Base-by-base conservation (phyloP, 2,113 vertebrate genomes). In the Ammodytes marinus region DNA sequence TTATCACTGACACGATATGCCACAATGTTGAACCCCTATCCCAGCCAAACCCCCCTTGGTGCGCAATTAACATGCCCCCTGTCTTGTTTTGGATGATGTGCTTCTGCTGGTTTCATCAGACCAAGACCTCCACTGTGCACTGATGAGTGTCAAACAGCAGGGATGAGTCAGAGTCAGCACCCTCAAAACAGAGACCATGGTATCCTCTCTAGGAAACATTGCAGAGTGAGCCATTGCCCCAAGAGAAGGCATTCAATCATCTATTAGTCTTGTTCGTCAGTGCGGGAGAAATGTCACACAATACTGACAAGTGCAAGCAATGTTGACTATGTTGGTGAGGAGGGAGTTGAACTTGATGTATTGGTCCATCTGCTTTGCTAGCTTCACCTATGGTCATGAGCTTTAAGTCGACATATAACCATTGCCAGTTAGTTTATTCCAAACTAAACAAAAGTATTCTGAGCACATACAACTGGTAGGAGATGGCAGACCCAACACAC, bases 381-480 rank as follows among this genome's bases (percentile, higher is more conserved):
- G 6, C 27, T 42, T 39, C 52, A 0, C 12, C 17, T 37, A 13
- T 35, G 17, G 45, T 58, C 66, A 55, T 39, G 17, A 71, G 47
- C 55, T 69, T 45, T 46, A 39, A 1, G 8, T 7, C 0, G 4
- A 59, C 35, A 2, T 15, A 2, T 8, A 58, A 58, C 27, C 2
- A 49, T 17, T n/a, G 19, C 17, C 43, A 11, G 35, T 46, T 9
- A 4, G 19, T 45, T 55, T 45, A 27, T 27, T 27, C 27, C 27
- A 27, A 27, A 27, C 27, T 27, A 27, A 27, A 27, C 45, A 8
- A 73, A 74, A 46, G 27, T 63, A 84, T 88, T 79, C 70, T 66
- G 63, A 17, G 43, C 63, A 64, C 19, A 61, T 72, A 45, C 7
- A 46, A 14, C 50, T 39, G 45, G 52, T 19, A 80, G 60, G 57